Base-by-base conservation (phyloP, 2,797 vertebrate species). In the Paedocypris micromegethes region DNA sequence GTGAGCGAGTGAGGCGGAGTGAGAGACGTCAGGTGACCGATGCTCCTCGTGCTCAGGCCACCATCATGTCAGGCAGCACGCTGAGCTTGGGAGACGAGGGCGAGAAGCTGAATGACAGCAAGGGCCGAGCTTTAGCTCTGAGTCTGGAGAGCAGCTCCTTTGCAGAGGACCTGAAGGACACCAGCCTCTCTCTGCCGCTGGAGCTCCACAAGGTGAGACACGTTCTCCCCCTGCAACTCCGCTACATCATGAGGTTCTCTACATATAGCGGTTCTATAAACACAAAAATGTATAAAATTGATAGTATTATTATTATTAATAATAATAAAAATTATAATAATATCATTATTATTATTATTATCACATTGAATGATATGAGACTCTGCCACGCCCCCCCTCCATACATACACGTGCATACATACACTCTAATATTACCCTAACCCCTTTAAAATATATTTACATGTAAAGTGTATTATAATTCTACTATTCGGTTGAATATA, bases 51-150 rank as follows among this genome's bases (percentile, higher is more conserved):
- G 23, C 23, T 23, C 23, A 99, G 96, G 94, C 94, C 0, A 97
- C 96, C 75, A 97, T 99, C 87, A 94, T 92, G 92, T 89, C 92
- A 1, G 92, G 94, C 68, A 91, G 92, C 0, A 87, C 93, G 52
- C 90, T 94, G 51, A 94, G 87, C 56, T 79, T 92, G 74, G 87
- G 87, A 45, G 82, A 91, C 23, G 82, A 84, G 64, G 81, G 46
- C 81, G 68, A 88, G 65, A 73, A 83, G 63, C 82, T 82, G 73
- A 85, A 90, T 68, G 80, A 86, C 76, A 78, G 78, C 64, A 85
- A 80, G 74, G 79, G 66, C 57, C 62, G 58, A 48, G 42, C 50
- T 37, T 72, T 68, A 6, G 3, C 53, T 6, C 41, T 57, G 23
- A 38, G 66, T 8, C 39, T 9, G 0, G 86, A 86, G 66, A 83